A percentile compares a stretch with the other conserved stretches of the same genome.
These are phyloP conservation scores for Illadopsis cleaveri DNA, from an alignment of 2,113 vertebrate genomes.

Conservation along the genomic window DNA sequence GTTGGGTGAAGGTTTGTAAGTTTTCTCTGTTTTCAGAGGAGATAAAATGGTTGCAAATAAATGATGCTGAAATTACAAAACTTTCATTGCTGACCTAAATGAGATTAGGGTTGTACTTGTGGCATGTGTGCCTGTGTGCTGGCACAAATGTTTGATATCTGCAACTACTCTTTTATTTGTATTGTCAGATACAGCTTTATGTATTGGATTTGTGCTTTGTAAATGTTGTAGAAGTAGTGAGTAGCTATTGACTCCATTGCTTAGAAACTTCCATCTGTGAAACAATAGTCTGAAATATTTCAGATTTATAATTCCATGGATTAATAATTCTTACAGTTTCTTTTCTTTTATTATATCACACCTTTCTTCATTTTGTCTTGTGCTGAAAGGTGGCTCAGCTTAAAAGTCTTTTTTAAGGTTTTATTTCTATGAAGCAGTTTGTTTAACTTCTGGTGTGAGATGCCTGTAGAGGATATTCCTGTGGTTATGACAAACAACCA, in stretches of 20 bases:
- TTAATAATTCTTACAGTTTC: neutral
- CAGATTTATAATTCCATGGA: neutral
- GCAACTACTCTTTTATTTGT: neutral
- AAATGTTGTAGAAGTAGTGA: neutral
- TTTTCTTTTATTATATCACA: neutral
- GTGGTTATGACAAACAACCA: neutral
- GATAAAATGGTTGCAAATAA: neutral
- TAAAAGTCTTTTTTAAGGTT: neutral
- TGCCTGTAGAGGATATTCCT: neutral
- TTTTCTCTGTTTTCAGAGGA: neutral
- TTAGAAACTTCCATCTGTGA: neutral
- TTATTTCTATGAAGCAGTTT: neutral
- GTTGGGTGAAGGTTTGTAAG: neutral
- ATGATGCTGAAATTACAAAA: neutral
- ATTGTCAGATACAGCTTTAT: neutral
- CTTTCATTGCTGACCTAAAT: neutral
- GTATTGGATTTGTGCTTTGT: neutral
- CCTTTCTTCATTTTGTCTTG: neutral
- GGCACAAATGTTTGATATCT: neutral
- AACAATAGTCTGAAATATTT: neutral
- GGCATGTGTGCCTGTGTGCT: neutral
- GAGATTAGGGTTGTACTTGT: neutral
- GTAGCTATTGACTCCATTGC: neutral
- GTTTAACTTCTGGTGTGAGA: neutral
- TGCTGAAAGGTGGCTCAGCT: neutral